A percentile compares a stretch with the other conserved stretches of the same genome.
Conservation (phyloP, 1,140 invertebrate species). For the Myzus persicae region DNA sequence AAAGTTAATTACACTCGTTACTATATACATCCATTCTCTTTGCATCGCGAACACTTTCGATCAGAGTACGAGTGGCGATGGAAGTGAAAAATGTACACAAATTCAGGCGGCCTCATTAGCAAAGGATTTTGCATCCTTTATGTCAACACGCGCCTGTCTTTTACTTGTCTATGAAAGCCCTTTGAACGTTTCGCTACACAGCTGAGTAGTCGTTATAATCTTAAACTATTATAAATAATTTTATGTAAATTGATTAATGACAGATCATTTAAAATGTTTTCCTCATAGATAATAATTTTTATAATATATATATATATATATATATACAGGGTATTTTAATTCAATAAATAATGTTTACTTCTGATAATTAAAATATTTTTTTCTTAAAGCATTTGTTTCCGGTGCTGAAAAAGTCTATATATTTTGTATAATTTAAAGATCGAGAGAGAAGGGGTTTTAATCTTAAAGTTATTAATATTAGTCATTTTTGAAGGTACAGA, state of each 20-base stretch:
- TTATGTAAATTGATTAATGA: background rate
- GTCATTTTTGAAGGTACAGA: background rate
- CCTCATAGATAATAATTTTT: background rate
- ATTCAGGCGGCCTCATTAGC: background rate
- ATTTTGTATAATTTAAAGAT: background rate
- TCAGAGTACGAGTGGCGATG: background rate
- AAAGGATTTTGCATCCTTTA: background rate
- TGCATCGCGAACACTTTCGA: background rate
- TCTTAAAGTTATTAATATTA: slow-evolving; percentile 21
- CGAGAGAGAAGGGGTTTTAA: background rate
- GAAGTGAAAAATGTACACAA: background rate
- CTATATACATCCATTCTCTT: background rate
- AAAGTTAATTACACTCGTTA: slow-evolving; percentile 23
- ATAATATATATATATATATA: background rate
- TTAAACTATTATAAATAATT: background rate
- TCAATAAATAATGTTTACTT: background rate
- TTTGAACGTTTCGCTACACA: background rate
- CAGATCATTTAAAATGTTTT: background rate
- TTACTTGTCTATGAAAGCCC: background rate
- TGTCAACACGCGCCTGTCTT: background rate
- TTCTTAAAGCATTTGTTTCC: background rate
- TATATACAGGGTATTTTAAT: background rate
- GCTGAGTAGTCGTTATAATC: background rate
- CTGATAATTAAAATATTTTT: background rate
- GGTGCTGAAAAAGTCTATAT: background rate